Percentiles rank a stretch among this genome's conserved stretches.
Evolutionary conservation across 2,113 vertebrate species (phyloP).

Genomic region (Tachysurus vachellii): DNA sequence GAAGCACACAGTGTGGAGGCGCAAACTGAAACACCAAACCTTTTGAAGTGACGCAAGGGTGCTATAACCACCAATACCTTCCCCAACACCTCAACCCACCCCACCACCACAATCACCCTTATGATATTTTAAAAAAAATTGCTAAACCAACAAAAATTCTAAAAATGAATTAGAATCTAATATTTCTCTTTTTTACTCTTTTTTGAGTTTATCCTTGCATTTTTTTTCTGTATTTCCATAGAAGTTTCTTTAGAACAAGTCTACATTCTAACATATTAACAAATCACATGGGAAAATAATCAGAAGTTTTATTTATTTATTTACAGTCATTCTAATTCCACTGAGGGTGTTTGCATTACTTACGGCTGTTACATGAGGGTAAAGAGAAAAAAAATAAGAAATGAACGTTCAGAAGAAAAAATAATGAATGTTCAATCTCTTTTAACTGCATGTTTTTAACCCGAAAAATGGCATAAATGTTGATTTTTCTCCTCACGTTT

Average conservation of each 20-base stretch:
- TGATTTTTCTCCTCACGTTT: neutral
- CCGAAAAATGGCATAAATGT: neutral
- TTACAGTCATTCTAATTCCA: neutral
- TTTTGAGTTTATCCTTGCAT: neutral
- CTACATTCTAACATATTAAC: neutral
- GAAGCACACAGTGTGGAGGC: no score
- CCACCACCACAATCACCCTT: no score
- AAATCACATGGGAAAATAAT: neutral
- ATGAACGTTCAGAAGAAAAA: neutral
- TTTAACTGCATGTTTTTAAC: neutral
- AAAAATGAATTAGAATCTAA: neutral
- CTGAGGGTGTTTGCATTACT: neutral
- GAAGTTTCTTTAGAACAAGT: no score
- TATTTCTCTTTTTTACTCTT: neutral
- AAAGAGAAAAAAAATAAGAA: neutral
- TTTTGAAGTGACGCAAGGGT: no score
- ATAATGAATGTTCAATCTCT: neutral
- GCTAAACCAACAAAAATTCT: neutral
- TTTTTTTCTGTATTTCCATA: neutral
- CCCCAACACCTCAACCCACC: no score
- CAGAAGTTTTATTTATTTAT: neutral
- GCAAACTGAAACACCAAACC: no score
- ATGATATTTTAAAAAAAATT: neutral
- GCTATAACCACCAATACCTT: no score
- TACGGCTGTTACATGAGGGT: neutral